Evolutionary conservation across 2,888 invertebrate genomes (phyloP), one percentile per base, ranked within the genome.

Genomic region (Galerucella pusilla): DNA sequence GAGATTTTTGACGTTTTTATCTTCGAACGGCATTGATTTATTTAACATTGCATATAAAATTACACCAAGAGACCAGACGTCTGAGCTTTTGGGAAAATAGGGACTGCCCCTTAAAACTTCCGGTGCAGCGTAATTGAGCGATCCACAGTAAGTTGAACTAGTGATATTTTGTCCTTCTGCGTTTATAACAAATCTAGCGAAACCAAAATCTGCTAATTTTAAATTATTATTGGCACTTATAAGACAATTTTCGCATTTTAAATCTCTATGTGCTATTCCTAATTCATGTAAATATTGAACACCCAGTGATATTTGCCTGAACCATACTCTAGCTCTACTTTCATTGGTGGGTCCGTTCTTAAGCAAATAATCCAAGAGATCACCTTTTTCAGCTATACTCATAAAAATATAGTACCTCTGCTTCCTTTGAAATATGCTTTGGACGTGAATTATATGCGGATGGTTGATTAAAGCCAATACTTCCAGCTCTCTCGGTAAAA

Each of bases 181-280:
- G 60, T 83, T 89, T 14, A 88, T 82, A 45, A 88, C 87, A 77
- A 88, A 89, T 25, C 92, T 90, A 0, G 95, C 92, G 85, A 96
- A 96, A n/a, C 96, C 96, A 83, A 96, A 96, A 88, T 96, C 96
- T 0, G 94, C 93, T 71, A 93, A 86, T 87, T 96, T 96, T n/a
- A 94, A 90, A 83, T 94, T 94, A 85, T 92, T 93, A 85, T 93
- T 93, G 25, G 90, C 87, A 0, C 94, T 93, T 42, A 94, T 90
- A 67, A 94, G 87, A 68, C 94, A 89, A 83, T 96, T 96, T 87
- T 96, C 95, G 85, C 95, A 95, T 87, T 96, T 96, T 81, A 96
- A 88, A 87, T 96, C 95, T 79, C 95, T 89, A 85, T 95, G 95
- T 0, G 93, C 93, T 68, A 95, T 91, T 74, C 93, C 92, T 88